A percentile compares a stretch with the other conserved stretches of the same genome.
Conservation (phyloP, 1,140 invertebrate species). For the Arctopsyche grandis region DNA sequence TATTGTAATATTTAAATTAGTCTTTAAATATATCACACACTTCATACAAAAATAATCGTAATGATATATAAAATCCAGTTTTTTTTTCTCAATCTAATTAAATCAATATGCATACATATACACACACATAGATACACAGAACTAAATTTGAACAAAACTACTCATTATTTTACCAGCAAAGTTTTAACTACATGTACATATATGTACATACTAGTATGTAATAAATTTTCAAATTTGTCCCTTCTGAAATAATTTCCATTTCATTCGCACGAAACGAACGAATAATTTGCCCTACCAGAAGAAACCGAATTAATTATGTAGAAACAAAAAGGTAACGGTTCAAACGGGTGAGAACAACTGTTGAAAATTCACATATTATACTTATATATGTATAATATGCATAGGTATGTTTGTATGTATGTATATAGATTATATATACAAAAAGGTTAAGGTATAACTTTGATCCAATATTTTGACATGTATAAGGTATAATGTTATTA, state of each 20-base stretch:
- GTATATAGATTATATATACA: background rate
- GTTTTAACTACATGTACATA: no score
- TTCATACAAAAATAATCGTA: no score
- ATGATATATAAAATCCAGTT: no score
- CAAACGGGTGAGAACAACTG: background rate
- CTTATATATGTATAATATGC: background rate
- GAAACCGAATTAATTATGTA: slow-evolving; percentile 40
- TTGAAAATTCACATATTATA: background rate
- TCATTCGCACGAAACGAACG: background rate
- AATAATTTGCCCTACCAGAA: background rate
- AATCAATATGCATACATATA: background rate
- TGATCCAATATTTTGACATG: no score
- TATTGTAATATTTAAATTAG: no score
- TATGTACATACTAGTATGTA: background rate
- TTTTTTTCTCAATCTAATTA: no score
- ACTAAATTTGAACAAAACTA: slow-evolving; percentile 14
- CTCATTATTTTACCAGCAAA: slow-evolving; percentile 24
- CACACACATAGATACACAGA: background rate
- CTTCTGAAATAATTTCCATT: slow-evolving; percentile 25
- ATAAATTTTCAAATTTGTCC: slow-evolving; percentile 20
- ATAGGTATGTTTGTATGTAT: background rate
- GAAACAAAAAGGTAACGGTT: slow-evolving; percentile 30
- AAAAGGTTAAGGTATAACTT: no score
- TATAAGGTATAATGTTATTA: no score
- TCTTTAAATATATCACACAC: no score